Evolutionary conservation across 2,113 vertebrate genomes (phyloP), one percentile per base, ranked within the genome.

Genomic region (Silurus asotus): DNA sequence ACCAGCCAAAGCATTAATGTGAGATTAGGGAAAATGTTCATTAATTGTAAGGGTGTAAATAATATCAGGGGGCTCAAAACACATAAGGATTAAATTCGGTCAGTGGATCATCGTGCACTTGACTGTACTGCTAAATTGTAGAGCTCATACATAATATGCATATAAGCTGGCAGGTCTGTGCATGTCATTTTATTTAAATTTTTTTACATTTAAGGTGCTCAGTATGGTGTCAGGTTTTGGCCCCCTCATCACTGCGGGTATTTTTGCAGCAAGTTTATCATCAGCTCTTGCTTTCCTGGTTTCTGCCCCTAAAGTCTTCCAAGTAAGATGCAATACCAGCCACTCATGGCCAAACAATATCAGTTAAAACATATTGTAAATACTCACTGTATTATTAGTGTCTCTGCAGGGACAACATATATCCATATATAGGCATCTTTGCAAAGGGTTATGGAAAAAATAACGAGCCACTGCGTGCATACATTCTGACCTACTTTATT

Each of bases 231-330:
- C 95, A 8, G 94, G 92, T 15, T 93, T 92, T 59, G 91, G 90
- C 37, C 89, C 93, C 28, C 91, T 96, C 48, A 94, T 93, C 85
- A 94, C 93, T 1, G 93, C 93, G 0, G 94, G 94, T 8, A 92
- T 95, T 0, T 95, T 96, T 77, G 93, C 95, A 14, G 95, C 94
- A 87, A 95, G 93, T 19, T 89, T 96, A 17, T 95, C 94, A 0
- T 96, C 95, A 13, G 95, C 94, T n/a, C 91, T 96, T 4, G 95
- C 93, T 13, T 96, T 95, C 76, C 93, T 95, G 1, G 93, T 95
- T 49, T 95, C 93, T 23, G 95, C 92, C 1, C 94, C 95, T 4
- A 95, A 96, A 89, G 88, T 95, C 79, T 96, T 96, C 90, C 94
- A 96, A 92, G 94, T 96, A 80, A 82, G 67, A 20, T 3, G 15